Percentiles rank a stretch among this genome's conserved stretches.
Evolutionary conservation across 2,888 invertebrate genomes (phyloP).

Genomic region (Altica lythri): DNA sequence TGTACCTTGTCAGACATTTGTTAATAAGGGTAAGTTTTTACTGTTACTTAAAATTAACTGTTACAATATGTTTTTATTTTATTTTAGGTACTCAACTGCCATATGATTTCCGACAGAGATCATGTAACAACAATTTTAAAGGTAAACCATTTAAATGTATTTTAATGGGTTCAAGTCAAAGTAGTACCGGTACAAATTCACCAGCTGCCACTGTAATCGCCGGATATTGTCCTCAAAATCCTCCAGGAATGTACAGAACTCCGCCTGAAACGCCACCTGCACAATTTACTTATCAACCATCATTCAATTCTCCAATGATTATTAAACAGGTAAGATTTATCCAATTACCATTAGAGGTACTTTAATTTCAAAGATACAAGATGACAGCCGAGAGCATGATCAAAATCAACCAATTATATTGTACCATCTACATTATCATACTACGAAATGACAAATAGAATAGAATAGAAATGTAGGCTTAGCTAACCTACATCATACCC

Average conservation of each 20-base stretch:
- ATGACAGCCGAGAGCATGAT: not conserved
- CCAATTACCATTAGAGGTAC: not conserved
- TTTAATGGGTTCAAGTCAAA: conserved; percentile 51
- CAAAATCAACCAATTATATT: no score
- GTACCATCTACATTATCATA: no score
- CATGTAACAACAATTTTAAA: conserved; percentile 21
- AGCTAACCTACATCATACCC: no score
- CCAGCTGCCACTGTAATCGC: conserved; percentile 55
- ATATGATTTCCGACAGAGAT: conserved; percentile 30
- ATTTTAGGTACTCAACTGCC: conserved; percentile 14
- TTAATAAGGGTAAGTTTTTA: conserved; percentile 29
- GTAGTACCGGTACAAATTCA: conserved; percentile 55
- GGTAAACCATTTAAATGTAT: conserved; percentile 39
- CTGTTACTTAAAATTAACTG: no score
- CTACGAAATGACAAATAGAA: no score
- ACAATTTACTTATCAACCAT: conserved; percentile 47
- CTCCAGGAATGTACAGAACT: conserved; percentile 46
- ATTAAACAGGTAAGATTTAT: conserved; percentile 53
- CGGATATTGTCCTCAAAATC: conserved; percentile 48
- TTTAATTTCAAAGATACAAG: not conserved
- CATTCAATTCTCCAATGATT: conserved; percentile 48
- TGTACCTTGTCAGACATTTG: conserved; percentile 20
- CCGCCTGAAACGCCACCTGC: conserved; percentile 54
- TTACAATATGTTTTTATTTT: no score
- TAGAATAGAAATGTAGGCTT: no score